Evolutionary conservation across 2,113 vertebrate genomes (phyloP).

Genomic region (Pontoporia blainvillei): DNA sequence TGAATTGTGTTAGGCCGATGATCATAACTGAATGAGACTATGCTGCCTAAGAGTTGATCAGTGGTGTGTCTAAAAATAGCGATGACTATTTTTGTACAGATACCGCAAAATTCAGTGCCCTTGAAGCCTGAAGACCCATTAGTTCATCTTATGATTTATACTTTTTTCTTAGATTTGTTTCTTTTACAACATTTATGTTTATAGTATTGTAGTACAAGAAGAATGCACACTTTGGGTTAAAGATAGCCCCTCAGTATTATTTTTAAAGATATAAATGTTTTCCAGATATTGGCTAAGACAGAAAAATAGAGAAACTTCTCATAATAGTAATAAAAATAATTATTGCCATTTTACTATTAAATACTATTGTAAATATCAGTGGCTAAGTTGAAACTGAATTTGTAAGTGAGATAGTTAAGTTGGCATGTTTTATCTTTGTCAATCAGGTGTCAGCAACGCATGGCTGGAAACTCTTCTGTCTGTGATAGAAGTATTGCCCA

Average conservation of each 20-base stretch:
- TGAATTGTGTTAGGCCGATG: not conserved
- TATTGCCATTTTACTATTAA: not conserved
- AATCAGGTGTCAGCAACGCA: slow-evolving; percentile 91
- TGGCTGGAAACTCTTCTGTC: slow-evolving; percentile 95
- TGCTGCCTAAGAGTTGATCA: not conserved
- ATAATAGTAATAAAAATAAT: not conserved
- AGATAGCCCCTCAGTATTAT: not conserved
- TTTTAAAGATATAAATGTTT: slow-evolving; percentile 33
- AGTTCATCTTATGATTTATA: not conserved
- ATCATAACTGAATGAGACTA: not conserved
- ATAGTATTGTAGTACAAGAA: not conserved
- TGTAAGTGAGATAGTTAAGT: not conserved
- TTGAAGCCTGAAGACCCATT: not conserved
- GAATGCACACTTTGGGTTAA: not conserved
- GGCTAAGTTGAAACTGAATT: not conserved
- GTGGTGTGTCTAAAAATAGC: not conserved
- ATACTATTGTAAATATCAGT: not conserved
- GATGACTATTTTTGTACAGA: not conserved
- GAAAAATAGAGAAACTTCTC: not conserved
- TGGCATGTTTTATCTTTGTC: slow-evolving; percentile 32
- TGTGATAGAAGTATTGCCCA: slow-evolving; percentile 91
- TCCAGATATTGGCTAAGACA: slow-evolving; percentile 7
- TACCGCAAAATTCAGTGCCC: not conserved
- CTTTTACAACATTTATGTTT: not conserved
- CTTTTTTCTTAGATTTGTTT: not conserved